phyloP scores from a whole-genome alignment of 2,113 vertebrate genomes.

The Syngnathus floridae region DNA sequence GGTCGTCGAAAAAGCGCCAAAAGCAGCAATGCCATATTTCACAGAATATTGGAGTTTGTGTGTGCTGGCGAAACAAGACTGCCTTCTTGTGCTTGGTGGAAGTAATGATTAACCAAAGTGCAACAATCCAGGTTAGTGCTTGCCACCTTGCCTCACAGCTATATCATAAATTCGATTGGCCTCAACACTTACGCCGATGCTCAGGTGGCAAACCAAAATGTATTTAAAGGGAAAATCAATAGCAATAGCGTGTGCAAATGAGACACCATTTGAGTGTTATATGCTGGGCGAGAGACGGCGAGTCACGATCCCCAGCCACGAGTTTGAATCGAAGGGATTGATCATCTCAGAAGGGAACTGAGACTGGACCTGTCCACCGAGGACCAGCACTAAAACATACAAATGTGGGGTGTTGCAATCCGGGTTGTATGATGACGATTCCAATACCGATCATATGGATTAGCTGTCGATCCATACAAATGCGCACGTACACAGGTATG shows the following conservation, averaged over 20 bases:
- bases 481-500: slow-evolving; percentile 9
- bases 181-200: slow-evolving; percentile 60
- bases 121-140: slow-evolving; percentile 40
- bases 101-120: slow-evolving; percentile 20
- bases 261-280: slow-evolving; percentile 55
- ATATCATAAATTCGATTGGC: slow-evolving; percentile 53
- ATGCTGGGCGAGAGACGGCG: slow-evolving; percentile 35
- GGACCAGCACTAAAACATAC: slow-evolving; percentile 32
- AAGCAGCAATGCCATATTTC: slow-evolving; percentile 23
- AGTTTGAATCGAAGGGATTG: slow-evolving; percentile 39
- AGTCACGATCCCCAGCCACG: slow-evolving; percentile 31
- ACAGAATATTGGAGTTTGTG: background rate
- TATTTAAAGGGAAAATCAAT: slow-evolving; percentile 69
- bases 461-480: too few species aligned
- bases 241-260: slow-evolving; percentile 60
- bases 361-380: slow-evolving; percentile 39
- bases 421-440: too few species aligned
- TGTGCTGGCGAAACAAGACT: background rate
- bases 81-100: background rate
- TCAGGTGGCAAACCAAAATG: slow-evolving; percentile 57
- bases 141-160: slow-evolving; percentile 25
- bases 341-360: slow-evolving; percentile 23
- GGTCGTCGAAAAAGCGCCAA: slow-evolving; percentile 13
- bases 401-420: background rate
- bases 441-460: too few species aligned